A percentile compares a stretch with the other conserved stretches of the same genome.
These are phyloP conservation scores for Trachymyrmex septentrionalis DNA, from an alignment of 1,140 invertebrate species.

Conservation along the genomic window DNA sequence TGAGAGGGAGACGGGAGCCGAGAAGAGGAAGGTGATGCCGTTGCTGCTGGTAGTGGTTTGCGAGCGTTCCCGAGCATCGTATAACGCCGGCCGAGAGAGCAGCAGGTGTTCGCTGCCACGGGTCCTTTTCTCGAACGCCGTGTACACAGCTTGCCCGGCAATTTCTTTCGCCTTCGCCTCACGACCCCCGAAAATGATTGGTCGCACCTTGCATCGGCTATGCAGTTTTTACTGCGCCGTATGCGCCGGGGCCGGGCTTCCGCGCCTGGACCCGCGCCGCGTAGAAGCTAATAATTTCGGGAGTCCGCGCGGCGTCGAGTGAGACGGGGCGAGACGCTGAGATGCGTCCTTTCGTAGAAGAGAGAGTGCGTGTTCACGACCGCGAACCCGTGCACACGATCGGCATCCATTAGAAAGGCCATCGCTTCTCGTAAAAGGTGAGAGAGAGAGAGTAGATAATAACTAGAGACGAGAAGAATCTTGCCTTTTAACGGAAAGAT, in stretches of 20 bases:
- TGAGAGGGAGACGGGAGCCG: neutral
- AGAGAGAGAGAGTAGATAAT: conserved; percentile 46
- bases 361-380: conserved; percentile 26
- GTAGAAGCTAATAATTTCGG: conserved; percentile 69
- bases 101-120: conserved; percentile 67
- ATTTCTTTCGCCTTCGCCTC: conserved; percentile 69
- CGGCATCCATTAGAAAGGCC: conserved; percentile 49
- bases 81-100: conserved; percentile 58
- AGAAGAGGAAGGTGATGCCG: neutral
- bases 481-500: conserved; percentile 56
- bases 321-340: neutral
- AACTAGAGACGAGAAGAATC: conserved; percentile 28
- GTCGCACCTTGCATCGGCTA: conserved; percentile 73
- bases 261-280: conserved; percentile 22
- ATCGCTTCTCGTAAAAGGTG: conserved; percentile 37
- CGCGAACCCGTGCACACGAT: neutral
- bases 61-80: conserved; percentile 26
- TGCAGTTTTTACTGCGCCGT: conserved; percentile 67
- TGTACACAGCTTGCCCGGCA: conserved; percentile 59
- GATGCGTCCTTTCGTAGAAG: conserved; percentile 52
- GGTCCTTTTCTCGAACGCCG: conserved; percentile 29
- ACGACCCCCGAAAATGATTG: conserved; percentile 68
- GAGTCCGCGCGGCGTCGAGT: conserved; percentile 17
- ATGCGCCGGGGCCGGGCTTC: neutral
- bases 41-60: conserved; percentile 12